Conservation (phyloP, 2,113 vertebrate genomes). For the Sapayoa aenigma region DNA sequence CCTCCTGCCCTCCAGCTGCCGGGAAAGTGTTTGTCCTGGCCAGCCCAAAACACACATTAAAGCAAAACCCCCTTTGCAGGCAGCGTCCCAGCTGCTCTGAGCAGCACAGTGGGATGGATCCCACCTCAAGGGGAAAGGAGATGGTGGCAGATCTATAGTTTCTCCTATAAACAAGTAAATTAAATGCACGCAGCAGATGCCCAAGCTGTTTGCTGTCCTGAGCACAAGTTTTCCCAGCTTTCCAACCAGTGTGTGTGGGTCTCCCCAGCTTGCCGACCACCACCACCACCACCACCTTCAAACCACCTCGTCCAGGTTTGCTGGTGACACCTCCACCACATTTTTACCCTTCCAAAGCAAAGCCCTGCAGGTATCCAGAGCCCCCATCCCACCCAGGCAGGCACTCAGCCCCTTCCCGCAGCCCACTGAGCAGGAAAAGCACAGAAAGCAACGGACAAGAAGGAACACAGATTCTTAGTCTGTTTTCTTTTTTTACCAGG, state of each 20-base stretch:
- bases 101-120: neutral
- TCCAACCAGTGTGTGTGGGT: fast-evolving
- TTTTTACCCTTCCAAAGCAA: neutral
- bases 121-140: neutral
- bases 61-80: neutral
- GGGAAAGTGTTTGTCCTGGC: neutral
- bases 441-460: neutral
- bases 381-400: neutral
- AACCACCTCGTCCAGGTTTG: fast-evolving
- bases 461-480: neutral
- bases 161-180: neutral
- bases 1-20: neutral
- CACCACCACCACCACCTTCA: neutral
- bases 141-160: neutral
- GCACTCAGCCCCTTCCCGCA: neutral
- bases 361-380: neutral
- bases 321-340: neutral
- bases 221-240: neutral
- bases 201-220: neutral
- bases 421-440: neutral
- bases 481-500: neutral
- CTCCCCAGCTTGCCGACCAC: neutral
- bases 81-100: neutral
- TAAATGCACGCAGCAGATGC: neutral
- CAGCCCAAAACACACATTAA: neutral